Percentiles rank a stretch among this genome's conserved stretches.
Evolutionary conservation across 1,140 invertebrate genomes (phyloP).

Genomic region (Drosophila sp.): DNA sequence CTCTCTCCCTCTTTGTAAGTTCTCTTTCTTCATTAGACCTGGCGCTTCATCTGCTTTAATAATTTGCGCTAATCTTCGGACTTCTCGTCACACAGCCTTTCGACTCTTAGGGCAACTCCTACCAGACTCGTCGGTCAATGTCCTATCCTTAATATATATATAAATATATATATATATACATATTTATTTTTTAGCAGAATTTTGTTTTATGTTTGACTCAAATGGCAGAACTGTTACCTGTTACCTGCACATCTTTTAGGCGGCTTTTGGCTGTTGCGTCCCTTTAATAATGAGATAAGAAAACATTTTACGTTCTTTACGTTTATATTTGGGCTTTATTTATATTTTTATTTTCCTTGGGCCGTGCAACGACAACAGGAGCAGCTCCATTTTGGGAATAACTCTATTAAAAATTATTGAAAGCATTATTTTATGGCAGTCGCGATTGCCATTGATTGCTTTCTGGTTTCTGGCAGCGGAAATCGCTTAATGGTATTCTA

Average conservation of each 20-base stretch:
- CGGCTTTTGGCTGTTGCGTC: conserved; percentile 42
- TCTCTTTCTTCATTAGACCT: neutral
- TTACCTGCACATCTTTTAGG: conserved; percentile 27
- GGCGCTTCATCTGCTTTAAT: conserved; percentile 50
- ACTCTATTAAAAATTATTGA: conserved; percentile 69
- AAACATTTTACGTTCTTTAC: conserved; percentile 63
- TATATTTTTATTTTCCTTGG: neutral
- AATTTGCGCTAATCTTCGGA: conserved; percentile 57
- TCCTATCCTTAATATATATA: conserved; percentile 36
- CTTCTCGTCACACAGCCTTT: conserved; percentile 9
- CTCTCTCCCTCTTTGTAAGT: neutral
- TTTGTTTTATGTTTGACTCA: conserved; percentile 54
- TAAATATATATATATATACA: conserved; percentile 20
- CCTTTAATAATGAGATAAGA: conserved; percentile 77
- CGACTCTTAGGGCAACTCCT: conserved; percentile 8
- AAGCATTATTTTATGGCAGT: conserved; percentile 49
- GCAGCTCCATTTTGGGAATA: conserved; percentile 44
- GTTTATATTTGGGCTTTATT: conserved; percentile 1
- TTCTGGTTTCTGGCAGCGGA: conserved; percentile 46
- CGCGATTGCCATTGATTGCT: conserved; percentile 32
- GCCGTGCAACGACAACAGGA: conserved; percentile 27
- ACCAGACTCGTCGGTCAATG: conserved; percentile 49
- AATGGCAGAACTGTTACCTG: conserved; percentile 44
- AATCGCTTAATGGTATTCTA: conserved; percentile 50
- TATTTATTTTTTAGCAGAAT: conserved; percentile 37